These are phyloP conservation scores for Drosophila rufa DNA, from an alignment of 1,140 invertebrate genomes.

Conservation along the genomic window DNA sequence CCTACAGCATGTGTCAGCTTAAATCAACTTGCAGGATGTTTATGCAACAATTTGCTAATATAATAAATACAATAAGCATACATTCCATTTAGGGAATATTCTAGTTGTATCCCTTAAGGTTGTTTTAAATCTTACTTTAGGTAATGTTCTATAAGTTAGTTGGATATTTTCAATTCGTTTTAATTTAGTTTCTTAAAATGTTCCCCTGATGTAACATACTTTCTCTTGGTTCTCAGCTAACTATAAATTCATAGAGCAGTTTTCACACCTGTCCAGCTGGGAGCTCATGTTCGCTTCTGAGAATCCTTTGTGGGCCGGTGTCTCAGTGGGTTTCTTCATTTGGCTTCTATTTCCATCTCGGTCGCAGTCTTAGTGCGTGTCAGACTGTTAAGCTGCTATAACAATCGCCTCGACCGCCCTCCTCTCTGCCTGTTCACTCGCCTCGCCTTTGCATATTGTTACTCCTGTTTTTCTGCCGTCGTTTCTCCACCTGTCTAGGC, in stretches of 20 bases:
- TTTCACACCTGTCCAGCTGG: slow-evolving; percentile 14
- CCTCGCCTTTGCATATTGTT: slow-evolving; percentile 34
- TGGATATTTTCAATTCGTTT: no score
- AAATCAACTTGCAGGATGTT: slow-evolving; percentile 23
- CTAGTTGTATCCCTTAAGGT: background rate
- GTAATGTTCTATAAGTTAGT: background rate
- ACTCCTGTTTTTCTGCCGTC: slow-evolving; percentile 24
- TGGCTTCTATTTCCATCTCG: slow-evolving; percentile 46
- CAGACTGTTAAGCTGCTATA: slow-evolving; percentile 56
- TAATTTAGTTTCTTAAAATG: no score
- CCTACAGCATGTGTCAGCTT: slow-evolving; percentile 19
- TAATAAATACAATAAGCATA: slow-evolving; percentile 17
- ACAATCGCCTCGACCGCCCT: slow-evolving; percentile 27
- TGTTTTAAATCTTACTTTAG: background rate
- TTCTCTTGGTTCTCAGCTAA: background rate
- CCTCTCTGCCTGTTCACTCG: slow-evolving; percentile 3
- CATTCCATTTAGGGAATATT: background rate
- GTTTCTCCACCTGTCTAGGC: slow-evolving; percentile 38
- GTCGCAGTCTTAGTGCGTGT: slow-evolving; percentile 53
- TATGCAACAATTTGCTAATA: slow-evolving; percentile 26
- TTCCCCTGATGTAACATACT: no score
- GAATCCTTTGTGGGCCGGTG: slow-evolving; percentile 36
- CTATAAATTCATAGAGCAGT: background rate
- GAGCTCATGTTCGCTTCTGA: background rate
- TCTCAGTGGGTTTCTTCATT: slow-evolving; percentile 43